phyloP scores from a whole-genome alignment of 2,888 invertebrate species.

The Dendrolimus houi region DNA sequence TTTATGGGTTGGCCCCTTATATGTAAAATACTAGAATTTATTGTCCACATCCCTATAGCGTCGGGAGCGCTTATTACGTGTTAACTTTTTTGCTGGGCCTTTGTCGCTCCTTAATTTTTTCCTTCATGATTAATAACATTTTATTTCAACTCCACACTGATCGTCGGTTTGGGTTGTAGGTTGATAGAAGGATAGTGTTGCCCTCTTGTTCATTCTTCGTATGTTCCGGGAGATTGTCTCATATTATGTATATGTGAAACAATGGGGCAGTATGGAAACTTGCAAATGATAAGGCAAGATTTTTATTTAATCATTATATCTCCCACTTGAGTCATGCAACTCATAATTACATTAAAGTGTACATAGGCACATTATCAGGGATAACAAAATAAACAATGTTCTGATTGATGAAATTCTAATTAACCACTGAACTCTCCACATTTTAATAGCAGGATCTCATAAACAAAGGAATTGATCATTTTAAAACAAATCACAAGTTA shows the following conservation, averaged over 20 bases:
- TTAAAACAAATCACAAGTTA: slow-evolving; percentile 43
- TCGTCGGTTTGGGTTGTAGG: slow-evolving; percentile 12
- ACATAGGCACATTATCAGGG: slow-evolving; percentile 68
- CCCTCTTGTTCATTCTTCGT: slow-evolving; percentile 1
- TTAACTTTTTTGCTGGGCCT: too few relatives aligned
- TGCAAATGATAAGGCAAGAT: slow-evolving; percentile 65
- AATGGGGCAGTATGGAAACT: slow-evolving; percentile 53
- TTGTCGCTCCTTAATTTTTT: too few relatives aligned
- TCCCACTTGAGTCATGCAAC: slow-evolving; percentile 64
- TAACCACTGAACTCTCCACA: slow-evolving; percentile 72
- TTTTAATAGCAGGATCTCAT: slow-evolving; percentile 66
- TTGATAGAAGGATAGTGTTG: neutral
- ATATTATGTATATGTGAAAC: neutral
- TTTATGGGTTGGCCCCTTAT: too few relatives aligned
- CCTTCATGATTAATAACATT: too few relatives aligned
- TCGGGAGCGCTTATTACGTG: too few relatives aligned
- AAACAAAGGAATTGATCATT: slow-evolving; percentile 72
- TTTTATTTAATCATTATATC: slow-evolving; percentile 44
- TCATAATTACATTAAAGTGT: slow-evolving; percentile 56
- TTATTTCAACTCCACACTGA: neutral
- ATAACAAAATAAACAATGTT: slow-evolving; percentile 74
- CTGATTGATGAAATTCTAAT: slow-evolving; percentile 70
- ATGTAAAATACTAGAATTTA: too few relatives aligned
- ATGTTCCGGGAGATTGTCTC: slow-evolving; percentile 9
- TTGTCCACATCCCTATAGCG: too few relatives aligned